Conservation (phyloP, 1,140 invertebrate genomes). For the Dendroctonus valens region DNA sequence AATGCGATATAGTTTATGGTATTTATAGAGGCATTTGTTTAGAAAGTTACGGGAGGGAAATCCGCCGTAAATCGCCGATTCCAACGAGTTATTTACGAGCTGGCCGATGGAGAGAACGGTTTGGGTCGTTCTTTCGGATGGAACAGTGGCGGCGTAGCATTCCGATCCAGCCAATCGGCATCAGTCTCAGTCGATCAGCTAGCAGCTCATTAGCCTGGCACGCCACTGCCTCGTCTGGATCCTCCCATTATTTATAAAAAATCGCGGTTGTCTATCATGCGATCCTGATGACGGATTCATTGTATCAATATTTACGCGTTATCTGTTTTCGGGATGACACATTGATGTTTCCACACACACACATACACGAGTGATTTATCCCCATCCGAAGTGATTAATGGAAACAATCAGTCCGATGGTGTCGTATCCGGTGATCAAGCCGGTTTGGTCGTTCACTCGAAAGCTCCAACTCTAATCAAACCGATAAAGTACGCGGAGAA, state of each 20-base stretch:
- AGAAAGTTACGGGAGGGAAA: conserved; percentile 35
- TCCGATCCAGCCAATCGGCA: no score
- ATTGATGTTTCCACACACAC: conserved; percentile 34
- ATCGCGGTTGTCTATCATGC: conserved; percentile 34
- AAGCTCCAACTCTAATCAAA: no score
- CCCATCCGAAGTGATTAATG: no score
- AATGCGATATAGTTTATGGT: conserved; percentile 45
- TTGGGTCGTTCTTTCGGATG: background rate
- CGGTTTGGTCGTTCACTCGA: no score
- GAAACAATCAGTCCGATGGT: no score
- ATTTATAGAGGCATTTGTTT: conserved; percentile 45
- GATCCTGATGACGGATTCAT: conserved; percentile 35
- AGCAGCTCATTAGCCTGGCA: no score
- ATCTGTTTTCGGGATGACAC: conserved; percentile 35
- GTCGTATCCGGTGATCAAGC: no score
- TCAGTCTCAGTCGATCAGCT: no score
- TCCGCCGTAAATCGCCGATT: conserved; percentile 40
- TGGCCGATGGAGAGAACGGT: conserved; percentile 36
- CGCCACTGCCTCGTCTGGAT: conserved; percentile 23
- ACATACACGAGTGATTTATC: conserved; percentile 33
- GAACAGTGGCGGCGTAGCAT: no score
- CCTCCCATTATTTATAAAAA: conserved; percentile 34
- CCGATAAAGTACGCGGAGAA: no score
- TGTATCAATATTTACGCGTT: conserved; percentile 36
- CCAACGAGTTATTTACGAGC: conserved; percentile 41